Conservation (phyloP, 2,888 invertebrate species). For the Orchesella flavescens region DNA sequence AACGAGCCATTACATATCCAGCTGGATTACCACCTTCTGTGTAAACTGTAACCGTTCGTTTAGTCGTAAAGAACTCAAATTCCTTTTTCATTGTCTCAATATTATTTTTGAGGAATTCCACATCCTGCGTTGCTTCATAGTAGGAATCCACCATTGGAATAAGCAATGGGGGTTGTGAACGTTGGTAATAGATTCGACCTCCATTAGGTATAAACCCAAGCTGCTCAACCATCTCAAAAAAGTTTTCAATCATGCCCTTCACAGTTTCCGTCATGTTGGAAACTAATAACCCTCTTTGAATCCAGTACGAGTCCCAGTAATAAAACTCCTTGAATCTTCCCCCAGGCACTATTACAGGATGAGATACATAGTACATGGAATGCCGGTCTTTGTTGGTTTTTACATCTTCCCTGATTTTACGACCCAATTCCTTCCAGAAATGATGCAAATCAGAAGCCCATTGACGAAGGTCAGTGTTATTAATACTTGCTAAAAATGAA, state of each 20-base stretch:
- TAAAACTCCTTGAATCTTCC: conserved; percentile 81
- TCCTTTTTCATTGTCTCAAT: conserved; percentile 74
- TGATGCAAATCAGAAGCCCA: conserved; percentile 81
- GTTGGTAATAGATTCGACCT: conserved; percentile 85
- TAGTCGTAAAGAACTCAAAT: conserved; percentile 74
- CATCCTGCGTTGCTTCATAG: conserved; percentile 82
- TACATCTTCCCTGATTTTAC: conserved; percentile 84
- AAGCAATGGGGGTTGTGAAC: conserved; percentile 72
- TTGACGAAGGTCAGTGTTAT: conserved; percentile 80
- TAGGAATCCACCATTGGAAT: conserved; percentile 84
- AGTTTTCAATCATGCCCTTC: conserved; percentile 88
- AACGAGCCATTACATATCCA: conserved; percentile 81
- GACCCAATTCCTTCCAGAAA: conserved; percentile 75
- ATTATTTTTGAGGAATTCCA: conserved; percentile 78
- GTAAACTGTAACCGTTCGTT: conserved; percentile 12
- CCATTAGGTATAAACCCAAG: conserved; percentile 92
- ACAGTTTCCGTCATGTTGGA: conserved; percentile 88
- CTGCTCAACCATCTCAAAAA: conserved; percentile 84
- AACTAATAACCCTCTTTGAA: conserved; percentile 82
- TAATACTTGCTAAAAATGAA: conserved; percentile 81
- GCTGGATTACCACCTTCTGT: conserved; percentile 73
- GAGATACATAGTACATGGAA: conserved; percentile 76
- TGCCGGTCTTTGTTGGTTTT: conserved; percentile 79
- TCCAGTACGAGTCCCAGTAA: conserved; percentile 97
- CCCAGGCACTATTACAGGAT: conserved; percentile 82